Conservation (phyloP, 2,113 vertebrate genomes). For the Phrynosoma platyrhinos region DNA sequence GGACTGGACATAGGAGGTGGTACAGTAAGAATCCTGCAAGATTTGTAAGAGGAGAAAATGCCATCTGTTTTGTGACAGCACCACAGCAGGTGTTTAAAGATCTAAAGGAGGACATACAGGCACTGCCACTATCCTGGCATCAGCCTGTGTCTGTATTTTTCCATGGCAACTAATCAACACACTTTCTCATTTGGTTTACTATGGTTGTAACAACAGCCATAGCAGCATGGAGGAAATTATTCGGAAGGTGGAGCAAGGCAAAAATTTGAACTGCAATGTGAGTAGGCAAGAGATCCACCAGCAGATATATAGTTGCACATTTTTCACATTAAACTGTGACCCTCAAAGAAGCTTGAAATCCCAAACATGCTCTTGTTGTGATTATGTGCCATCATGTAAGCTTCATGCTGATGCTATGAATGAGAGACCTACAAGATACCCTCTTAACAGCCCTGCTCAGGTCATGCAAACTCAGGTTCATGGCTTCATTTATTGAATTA, state of each 20-base stretch:
- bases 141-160: neutral
- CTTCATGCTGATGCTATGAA: no score
- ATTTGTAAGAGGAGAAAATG: neutral
- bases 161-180: neutral
- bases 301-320: neutral
- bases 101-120: neutral
- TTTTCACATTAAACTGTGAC: neutral
- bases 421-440: no score
- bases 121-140: neutral
- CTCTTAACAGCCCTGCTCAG: no score
- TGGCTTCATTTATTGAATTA: no score
- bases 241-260: neutral
- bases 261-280: neutral
- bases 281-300: neutral
- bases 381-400: no score
- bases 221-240: neutral
- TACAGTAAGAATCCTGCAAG: neutral
- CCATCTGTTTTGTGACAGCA: neutral
- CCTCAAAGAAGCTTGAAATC: neutral
- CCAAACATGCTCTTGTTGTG: no score
- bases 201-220: neutral
- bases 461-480: no score
- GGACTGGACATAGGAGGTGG: neutral
- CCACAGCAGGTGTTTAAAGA: neutral
- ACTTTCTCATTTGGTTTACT: neutral